These are phyloP conservation scores for Drosophila athabasca DNA, from an alignment of 1,140 invertebrate species.

Conservation along the genomic window DNA sequence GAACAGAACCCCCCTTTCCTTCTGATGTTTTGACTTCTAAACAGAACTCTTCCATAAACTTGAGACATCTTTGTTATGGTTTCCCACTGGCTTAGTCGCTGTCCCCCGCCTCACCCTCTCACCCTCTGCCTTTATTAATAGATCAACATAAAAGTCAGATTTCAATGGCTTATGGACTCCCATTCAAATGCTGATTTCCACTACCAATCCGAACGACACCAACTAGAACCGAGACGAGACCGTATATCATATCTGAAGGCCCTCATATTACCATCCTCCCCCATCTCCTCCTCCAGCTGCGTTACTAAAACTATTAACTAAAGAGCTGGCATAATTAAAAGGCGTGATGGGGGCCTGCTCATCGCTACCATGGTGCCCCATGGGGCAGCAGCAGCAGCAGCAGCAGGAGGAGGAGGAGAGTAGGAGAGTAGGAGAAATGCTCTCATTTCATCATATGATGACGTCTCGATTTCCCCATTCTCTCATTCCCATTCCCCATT, in stretches of 20 bases:
- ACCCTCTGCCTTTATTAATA: conserved; percentile 67
- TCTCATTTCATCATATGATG: conserved; percentile 73
- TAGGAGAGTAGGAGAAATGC: conserved; percentile 38
- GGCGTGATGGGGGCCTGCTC: conserved; percentile 60
- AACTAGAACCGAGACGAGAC: conserved; percentile 24
- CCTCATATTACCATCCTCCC: conserved; percentile 47
- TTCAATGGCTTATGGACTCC: conserved; percentile 53
- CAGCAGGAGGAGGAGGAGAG: background rate
- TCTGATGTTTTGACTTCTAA: conserved; percentile 33
- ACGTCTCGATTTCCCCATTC: conserved; percentile 70
- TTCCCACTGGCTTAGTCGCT: conserved; percentile 28
- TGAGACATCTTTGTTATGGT: conserved; percentile 31
- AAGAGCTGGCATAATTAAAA: conserved; percentile 79
- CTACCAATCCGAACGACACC: conserved; percentile 19
- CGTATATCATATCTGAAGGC: conserved; percentile 46
- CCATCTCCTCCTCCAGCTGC: conserved; percentile 51
- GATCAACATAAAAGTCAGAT: conserved; percentile 76
- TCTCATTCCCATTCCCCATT: conserved; percentile 8
- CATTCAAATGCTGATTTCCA: conserved; percentile 70
- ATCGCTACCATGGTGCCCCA: conserved; percentile 29
- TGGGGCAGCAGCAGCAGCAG: conserved; percentile 1
- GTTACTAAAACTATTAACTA: conserved; percentile 79
- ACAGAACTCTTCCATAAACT: conserved; percentile 16
- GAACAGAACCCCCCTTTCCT: no score
- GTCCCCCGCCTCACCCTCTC: background rate